Conservation (phyloP, 1,140 invertebrate species). For the Nasonia giraulti region DNA sequence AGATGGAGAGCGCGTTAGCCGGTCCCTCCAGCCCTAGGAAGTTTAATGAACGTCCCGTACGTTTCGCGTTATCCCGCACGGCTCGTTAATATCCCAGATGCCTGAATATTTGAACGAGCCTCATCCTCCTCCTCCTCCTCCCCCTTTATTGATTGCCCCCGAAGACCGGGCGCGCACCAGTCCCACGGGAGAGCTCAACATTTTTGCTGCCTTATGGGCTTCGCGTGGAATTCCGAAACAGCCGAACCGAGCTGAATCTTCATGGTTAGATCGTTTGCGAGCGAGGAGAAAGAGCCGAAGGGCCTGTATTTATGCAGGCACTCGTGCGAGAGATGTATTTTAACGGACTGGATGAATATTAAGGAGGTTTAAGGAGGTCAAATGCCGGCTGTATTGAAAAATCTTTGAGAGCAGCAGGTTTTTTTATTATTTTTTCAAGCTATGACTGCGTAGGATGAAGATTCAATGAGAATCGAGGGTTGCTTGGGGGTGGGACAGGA, state of each 20-base stretch:
- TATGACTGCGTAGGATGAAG: too few species aligned
- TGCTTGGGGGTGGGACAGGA: too few species aligned
- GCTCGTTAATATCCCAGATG: constrained; percentile 31
- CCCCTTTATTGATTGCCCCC: constrained; percentile 28
- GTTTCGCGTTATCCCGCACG: constrained; percentile 17
- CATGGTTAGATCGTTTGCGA: background rate
- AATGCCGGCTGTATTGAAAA: background rate
- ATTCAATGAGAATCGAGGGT: too few species aligned
- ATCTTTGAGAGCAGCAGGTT: background rate
- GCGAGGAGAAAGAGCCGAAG: background rate
- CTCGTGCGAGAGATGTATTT: background rate
- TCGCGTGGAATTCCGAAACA: constrained; percentile 37
- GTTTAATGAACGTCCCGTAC: constrained; percentile 23
- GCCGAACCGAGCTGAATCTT: background rate
- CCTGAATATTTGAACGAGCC: constrained; percentile 36
- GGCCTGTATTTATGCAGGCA: constrained; percentile 5
- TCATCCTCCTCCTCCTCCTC: background rate
- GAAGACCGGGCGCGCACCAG: background rate
- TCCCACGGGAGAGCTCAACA: constrained; percentile 15
- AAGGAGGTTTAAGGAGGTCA: background rate
- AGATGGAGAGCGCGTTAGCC: background rate
- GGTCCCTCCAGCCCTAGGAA: background rate
- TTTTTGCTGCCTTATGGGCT: constrained; percentile 36
- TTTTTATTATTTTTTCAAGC: too few species aligned
- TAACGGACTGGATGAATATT: background rate